Base-by-base conservation (phyloP, 37 sponge, comb jelly and placozoan species). In the Dysidea cf. avara region DNA sequence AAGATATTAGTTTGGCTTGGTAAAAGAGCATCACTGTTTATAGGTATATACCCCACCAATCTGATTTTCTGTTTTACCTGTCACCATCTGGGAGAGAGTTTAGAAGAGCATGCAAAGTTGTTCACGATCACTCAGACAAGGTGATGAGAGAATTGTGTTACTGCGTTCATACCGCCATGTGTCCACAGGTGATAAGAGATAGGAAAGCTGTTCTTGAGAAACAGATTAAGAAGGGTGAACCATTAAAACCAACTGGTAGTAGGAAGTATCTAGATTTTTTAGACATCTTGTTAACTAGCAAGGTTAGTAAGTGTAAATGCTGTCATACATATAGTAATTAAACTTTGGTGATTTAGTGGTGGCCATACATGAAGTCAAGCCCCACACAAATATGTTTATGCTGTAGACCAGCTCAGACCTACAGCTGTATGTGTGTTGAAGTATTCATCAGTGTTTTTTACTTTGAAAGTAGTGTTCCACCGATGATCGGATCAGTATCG, bases 61-160 rank as follows among this genome's bases (percentile, higher is more conserved):
- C 58, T 79, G 81, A 89, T 46, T 47, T 34, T 32, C 39, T 89
- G 40, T 89, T 83, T 53, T n/a, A n/a, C n/a, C n/a, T n/a, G n/a
- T n/a, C n/a, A n/a, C n/a, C n/a, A n/a, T n/a, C n/a, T n/a, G n/a
- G n/a, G n/a, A n/a, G n/a, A n/a, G n/a, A n/a, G n/a, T n/a, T n/a
- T n/a, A n/a, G n/a, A n/a, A n/a, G n/a, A 28, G 75, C 75, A 2
- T 83, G 84, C 46, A 54, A 69, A 1, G 46, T 69, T 37, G 90
- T 89, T 12, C 90, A 89, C 66, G 63, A 89, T 33, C 83, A 83
- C 61, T 89, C 90, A 14, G 74, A 66, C 81, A 81, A 83, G 3
- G 76, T 89, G 66, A 83, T 89, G 25, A 56, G 50, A 66, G 59
- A 75, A 40, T 75, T 84, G 33, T n/a, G 58, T 84, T 28, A 32